These are phyloP conservation scores for Trileptium ribeirensis DNA, from an alignment of 2,888 invertebrate species.

Conservation along the genomic window DNA sequence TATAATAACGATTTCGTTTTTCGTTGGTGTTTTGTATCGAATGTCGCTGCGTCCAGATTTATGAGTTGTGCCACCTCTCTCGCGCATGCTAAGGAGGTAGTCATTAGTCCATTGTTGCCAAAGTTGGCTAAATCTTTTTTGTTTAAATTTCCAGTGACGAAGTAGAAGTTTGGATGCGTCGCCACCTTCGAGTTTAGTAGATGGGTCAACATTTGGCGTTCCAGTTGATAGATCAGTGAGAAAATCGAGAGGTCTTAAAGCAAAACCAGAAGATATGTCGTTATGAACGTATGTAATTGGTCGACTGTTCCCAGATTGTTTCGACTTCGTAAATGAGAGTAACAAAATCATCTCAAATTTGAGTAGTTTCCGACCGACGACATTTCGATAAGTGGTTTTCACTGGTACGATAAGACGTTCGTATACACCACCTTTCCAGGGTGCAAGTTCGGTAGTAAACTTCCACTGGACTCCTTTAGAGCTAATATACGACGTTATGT, in stretches of 20 bases:
- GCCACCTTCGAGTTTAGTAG: neutral
- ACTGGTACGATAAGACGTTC: conserved; percentile 51
- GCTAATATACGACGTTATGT: neutral
- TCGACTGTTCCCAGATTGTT: conserved; percentile 15
- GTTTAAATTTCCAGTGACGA: neutral
- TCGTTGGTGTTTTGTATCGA: neutral
- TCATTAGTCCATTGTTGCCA: conserved; percentile 6
- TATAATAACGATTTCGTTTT: conserved; percentile 3
- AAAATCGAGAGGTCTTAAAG: neutral
- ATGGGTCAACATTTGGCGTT: neutral
- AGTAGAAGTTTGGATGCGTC: neutral
- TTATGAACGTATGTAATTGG: conserved; percentile 14
- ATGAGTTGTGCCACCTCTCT: neutral
- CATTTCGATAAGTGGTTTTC: conserved; percentile 42
- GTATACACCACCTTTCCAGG: conserved; percentile 55
- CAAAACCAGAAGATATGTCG: neutral
- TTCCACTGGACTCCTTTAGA: conserved; percentile 38
- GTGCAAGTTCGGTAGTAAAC: conserved; percentile 51
- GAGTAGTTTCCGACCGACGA: neutral
- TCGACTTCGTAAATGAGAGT: conserved; percentile 23
- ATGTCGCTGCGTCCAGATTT: neutral
- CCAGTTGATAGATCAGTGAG: neutral
- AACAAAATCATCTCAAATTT: neutral
- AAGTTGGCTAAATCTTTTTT: neutral
- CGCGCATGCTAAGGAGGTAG: neutral